These are phyloP conservation scores for Orcinus orca DNA, from an alignment of 2,113 vertebrate species.

Conservation along the genomic window DNA sequence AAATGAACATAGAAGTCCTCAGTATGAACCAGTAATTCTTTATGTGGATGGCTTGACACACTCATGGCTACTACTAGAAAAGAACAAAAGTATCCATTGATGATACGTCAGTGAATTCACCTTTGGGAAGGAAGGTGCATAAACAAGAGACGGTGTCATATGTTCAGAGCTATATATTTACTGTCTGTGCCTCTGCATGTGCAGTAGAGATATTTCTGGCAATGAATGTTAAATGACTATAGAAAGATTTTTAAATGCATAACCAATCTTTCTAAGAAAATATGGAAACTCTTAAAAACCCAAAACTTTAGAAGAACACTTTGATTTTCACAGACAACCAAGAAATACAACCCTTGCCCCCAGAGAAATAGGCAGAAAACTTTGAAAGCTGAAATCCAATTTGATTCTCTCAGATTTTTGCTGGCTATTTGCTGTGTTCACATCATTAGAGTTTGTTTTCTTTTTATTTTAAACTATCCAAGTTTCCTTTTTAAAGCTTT, in stretches of 20 bases:
- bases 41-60: background rate
- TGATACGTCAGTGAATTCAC: background rate
- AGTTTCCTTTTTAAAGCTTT: background rate
- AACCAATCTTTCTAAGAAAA: slow-evolving; percentile 15
- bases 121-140: background rate
- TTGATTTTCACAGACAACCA: background rate
- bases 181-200: background rate
- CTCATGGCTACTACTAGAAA: background rate
- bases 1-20: slow-evolving; percentile 2
- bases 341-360: background rate
- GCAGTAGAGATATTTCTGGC: background rate
- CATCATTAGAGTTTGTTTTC: slow-evolving; percentile 1
- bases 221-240: background rate
- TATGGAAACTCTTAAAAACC: background rate
- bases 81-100: background rate
- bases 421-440: slow-evolving; percentile 2
- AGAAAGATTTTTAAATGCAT: slow-evolving; percentile 2
- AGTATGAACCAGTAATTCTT: background rate
- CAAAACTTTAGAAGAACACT: background rate
- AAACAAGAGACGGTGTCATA: background rate
- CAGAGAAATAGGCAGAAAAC: background rate
- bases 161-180: background rate
- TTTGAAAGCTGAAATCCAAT: slow-evolving; percentile 8
- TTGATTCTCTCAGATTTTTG: background rate
- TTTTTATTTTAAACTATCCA: slow-evolving; percentile 12